phyloP scores from a whole-genome alignment of 2,113 vertebrate genomes.

The Laticauda colubrina region DNA sequence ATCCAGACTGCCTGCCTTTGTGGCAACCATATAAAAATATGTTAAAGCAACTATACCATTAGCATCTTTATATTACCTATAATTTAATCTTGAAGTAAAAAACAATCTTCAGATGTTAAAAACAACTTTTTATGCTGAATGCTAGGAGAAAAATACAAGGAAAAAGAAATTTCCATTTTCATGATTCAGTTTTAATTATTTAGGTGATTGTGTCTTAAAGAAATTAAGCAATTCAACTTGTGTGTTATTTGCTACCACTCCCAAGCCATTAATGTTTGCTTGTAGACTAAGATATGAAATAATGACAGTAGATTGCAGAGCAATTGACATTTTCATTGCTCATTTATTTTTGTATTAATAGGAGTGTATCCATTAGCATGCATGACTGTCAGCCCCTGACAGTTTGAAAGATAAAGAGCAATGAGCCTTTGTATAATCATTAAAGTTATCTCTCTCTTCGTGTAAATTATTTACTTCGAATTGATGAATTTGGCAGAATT shows the following conservation, averaged over 20 bases:
- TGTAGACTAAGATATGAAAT: slow-evolving; percentile 36
- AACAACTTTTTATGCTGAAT: not conserved
- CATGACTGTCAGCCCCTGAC: slow-evolving; percentile 20
- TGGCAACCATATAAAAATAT: not conserved
- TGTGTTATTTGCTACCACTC: slow-evolving; percentile 4
- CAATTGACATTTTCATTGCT: slow-evolving; percentile 44
- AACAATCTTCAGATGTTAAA: not conserved
- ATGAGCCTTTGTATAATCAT: slow-evolving; percentile 32
- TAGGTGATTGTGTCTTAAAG: not conserved
- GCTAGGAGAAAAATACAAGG: not conserved
- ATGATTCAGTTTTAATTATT: not conserved
- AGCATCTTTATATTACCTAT: not conserved
- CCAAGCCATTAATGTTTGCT: not conserved
- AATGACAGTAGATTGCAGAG: slow-evolving; percentile 26
- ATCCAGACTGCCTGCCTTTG: not conserved
- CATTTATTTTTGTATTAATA: slow-evolving; percentile 34
- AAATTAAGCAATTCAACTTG: not conserved
- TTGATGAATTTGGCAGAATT: slow-evolving; percentile 50
- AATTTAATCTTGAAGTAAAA: not conserved
- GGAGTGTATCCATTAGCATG: slow-evolving; percentile 33
- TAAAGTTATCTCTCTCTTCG: slow-evolving; percentile 30
- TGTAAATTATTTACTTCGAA: slow-evolving; percentile 50
- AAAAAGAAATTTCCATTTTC: not conserved
- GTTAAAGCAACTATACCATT: not conserved
- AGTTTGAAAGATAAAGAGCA: slow-evolving; percentile 43